Percentiles rank a stretch among this genome's conserved stretches.
phyloP scores from a whole-genome alignment of 1,140 invertebrate species.

The Drosophila nigrodunni region DNA sequence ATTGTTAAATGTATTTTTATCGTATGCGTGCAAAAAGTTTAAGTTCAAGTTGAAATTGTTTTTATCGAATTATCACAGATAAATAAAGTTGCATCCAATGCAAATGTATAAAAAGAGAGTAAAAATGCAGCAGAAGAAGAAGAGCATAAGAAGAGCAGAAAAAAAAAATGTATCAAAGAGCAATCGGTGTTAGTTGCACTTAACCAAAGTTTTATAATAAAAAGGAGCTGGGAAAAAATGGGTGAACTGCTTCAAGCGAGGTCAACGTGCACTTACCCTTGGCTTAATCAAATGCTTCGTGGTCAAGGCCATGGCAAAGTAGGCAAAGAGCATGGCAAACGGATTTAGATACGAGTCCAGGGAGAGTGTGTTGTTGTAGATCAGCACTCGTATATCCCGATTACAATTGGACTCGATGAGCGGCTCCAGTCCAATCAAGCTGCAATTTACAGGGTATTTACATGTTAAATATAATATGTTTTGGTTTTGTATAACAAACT shows the following conservation, averaged over 20 bases:
- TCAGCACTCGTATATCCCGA: slow-evolving; percentile 87
- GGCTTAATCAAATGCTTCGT: slow-evolving; percentile 89
- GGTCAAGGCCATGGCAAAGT: slow-evolving; percentile 90
- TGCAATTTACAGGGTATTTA: slow-evolving; percentile 72
- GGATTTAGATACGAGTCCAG: slow-evolving; percentile 92
- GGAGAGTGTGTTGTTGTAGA: slow-evolving; percentile 86
- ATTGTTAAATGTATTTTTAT: slow-evolving; percentile 15
- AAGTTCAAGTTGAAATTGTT: background rate
- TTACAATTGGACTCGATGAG: slow-evolving; percentile 86
- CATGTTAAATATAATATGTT: too few species aligned
- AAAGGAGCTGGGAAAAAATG: background rate
- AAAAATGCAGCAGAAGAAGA: slow-evolving; percentile 45
- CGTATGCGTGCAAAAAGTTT: slow-evolving; percentile 25
- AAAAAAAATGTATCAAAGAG: slow-evolving; percentile 19
- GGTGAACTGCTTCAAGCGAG: too few species aligned
- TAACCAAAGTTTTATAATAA: slow-evolving; percentile 1
- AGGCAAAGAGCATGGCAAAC: slow-evolving; percentile 90
- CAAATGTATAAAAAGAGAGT: background rate
- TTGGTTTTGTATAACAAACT: too few species aligned
- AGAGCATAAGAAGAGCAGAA: slow-evolving; percentile 49
- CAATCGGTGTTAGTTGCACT: slow-evolving; percentile 43
- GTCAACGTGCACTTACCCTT: slow-evolving; percentile 86
- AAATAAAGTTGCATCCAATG: background rate
- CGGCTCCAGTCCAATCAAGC: slow-evolving; percentile 89
- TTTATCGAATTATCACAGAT: slow-evolving; percentile 17